Evolutionary conservation across 2,888 invertebrate species (phyloP), one percentile per base, ranked within the genome.

Genomic region (Leucozona laternaria): DNA sequence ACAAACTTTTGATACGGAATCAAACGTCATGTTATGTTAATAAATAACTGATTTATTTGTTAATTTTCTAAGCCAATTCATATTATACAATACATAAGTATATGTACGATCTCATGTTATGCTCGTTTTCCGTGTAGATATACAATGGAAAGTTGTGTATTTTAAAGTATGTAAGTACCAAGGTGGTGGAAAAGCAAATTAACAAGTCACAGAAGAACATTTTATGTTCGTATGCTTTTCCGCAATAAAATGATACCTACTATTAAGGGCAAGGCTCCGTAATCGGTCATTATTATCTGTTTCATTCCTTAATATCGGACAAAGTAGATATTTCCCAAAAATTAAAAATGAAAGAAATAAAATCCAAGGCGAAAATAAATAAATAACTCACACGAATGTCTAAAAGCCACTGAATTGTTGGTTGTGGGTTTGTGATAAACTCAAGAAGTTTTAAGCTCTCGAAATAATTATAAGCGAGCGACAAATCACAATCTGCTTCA

Each of bases 11-110:
- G 11, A 57, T 57, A 34, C 57, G 31, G 31, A 57, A 31, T 57
- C 10, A 57, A 34, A 57, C 11, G 57, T 31, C 57, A 34, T 57
- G 31, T 57, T 31, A 20, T 57, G 31, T n/a, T 17, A 57, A 57
- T 31, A n/a, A 1, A 53, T 25, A 17, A 28, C 53, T 53, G 53
- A 53, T 53, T 53, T 53, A 53, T 53, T 8, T 53, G 53, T 28
- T 8, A 53, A 28, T 53, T 25, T 40, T 40, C 40, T 40, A 15
- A 28, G 5, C 5, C 5, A 28, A 28, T 28, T 28, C n/a, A n/a
- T n/a, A n/a, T n/a, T n/a, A n/a, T n/a, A n/a, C n/a, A n/a, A n/a
- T n/a, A n/a, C n/a, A n/a, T 28, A 5, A 4, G 5, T 28, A 28
- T 5, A 28, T 28, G 28, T 28, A n/a, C 40, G 4, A 13, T 13